These are phyloP conservation scores for Nansenia antarctica DNA, from an alignment of 2,113 vertebrate species.

Conservation along the genomic window DNA sequence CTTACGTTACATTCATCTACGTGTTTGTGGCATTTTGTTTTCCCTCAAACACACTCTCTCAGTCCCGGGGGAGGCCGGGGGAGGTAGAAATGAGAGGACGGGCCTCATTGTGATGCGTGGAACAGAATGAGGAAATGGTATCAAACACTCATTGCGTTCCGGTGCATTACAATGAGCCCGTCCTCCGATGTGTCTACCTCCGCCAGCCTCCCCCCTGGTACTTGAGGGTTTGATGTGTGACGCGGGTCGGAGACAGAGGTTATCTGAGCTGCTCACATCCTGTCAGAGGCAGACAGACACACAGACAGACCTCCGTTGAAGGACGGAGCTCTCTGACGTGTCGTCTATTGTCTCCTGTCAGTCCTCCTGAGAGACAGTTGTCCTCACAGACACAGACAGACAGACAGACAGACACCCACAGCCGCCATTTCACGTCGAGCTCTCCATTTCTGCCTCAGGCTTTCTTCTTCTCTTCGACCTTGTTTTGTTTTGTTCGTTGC, in stretches of 20 bases:
- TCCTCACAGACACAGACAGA: background rate
- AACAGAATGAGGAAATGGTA: too few relatives aligned
- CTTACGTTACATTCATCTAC: too few relatives aligned
- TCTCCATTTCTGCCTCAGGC: background rate
- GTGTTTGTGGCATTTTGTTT: too few relatives aligned
- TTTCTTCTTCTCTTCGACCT: background rate
- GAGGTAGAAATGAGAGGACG: too few relatives aligned
- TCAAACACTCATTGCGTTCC: too few relatives aligned
- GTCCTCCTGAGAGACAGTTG: background rate
- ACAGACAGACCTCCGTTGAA: background rate
- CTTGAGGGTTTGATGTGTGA: too few relatives aligned
- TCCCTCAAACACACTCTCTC: too few relatives aligned
- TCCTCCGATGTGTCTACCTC: too few relatives aligned
- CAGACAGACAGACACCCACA: background rate
- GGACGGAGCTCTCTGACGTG: background rate
- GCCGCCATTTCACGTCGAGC: background rate
- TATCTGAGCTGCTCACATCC: constrained; percentile 2
- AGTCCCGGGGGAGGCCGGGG: too few relatives aligned
- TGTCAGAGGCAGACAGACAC: background rate
- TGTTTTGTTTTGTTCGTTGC: constrained; percentile 18
- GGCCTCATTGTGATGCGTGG: too few relatives aligned
- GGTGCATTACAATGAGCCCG: too few relatives aligned
- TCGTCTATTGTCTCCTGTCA: background rate
- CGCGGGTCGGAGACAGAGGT: background rate
- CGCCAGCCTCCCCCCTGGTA: background rate